These are phyloP conservation scores for Actias luna DNA, from an alignment of 2,888 invertebrate species.

Conservation along the genomic window DNA sequence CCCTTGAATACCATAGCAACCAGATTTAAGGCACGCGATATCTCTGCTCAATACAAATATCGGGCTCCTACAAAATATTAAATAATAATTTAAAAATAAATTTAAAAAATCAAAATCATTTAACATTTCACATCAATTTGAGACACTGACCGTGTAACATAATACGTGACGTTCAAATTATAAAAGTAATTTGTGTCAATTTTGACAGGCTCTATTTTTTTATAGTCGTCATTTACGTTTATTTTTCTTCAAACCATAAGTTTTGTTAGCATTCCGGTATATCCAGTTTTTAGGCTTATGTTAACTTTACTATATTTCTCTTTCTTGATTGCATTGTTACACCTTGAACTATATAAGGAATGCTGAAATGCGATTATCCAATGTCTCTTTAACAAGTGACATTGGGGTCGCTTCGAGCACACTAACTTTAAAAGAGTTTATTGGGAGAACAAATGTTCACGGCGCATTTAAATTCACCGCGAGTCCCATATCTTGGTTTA, in stretches of 20 bases:
- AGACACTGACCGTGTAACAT: neutral
- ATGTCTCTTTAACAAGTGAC: neutral
- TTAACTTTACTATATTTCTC: neutral
- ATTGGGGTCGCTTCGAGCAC: neutral
- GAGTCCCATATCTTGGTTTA: constrained; percentile 25
- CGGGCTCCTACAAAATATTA: neutral
- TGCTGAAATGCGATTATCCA: neutral
- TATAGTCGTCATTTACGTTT: neutral
- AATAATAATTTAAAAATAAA: neutral
- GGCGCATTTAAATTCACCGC: constrained; percentile 18
- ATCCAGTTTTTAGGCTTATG: neutral
- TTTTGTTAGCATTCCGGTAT: neutral
- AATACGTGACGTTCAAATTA: neutral
- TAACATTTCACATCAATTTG: neutral
- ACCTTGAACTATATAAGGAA: neutral
- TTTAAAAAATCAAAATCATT: neutral
- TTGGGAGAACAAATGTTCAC: constrained; percentile 21
- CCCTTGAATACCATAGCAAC: neutral
- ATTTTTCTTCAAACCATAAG: constrained; percentile 1
- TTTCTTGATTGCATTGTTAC: neutral
- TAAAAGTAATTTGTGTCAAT: too few species aligned
- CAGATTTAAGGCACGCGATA: neutral
- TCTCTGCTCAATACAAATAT: too few species aligned
- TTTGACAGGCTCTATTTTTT: neutral
- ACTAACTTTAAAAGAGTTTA: neutral